Evolutionary conservation across 2,888 invertebrate species (phyloP), one percentile per base, ranked within the genome.

Genomic region (Emmelina monodactyla): DNA sequence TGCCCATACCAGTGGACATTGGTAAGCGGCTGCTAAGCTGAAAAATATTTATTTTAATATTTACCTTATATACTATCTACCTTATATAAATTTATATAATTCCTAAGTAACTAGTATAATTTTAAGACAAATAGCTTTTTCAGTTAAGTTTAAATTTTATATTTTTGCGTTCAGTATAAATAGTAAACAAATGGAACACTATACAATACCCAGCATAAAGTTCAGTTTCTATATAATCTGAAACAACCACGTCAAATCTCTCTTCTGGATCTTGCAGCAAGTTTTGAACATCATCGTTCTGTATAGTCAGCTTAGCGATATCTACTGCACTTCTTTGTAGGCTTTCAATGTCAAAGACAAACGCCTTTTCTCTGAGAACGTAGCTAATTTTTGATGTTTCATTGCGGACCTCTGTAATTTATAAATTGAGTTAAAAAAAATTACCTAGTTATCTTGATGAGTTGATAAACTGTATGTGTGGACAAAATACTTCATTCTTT

Each of bases 161-260:
- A n/a, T n/a, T n/a, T n/a, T n/a, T n/a, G n/a, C n/a, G n/a, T n/a
- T n/a, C n/a, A n/a, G n/a, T n/a, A n/a, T n/a, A n/a, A n/a, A n/a
- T n/a, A n/a, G n/a, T n/a, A n/a, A n/a, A n/a, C n/a, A n/a, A n/a
- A n/a, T n/a, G n/a, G n/a, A n/a, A n/a, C n/a, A n/a, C n/a, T n/a
- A n/a, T n/a, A n/a, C n/a, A n/a, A 53, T 45, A 62, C 64, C 58
- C 60, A 2, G 58, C 39, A 38, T 48, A 55, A n/a, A 61, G 10
- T 34, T 64, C 62, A 11, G 43, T 41, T 31, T 58, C 62, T 33
- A 59, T 34, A 40, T 58, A 54, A 41, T 65, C 64, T 0, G 43
- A 38, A 10, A 66, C 42, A 2, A 62, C 52, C 2, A 43, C 50
- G 35, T 66, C 65, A 32, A 61, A 64, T 2, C 46, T 34, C 40